Evolutionary conservation across 2,797 vertebrate genomes (phyloP), one percentile per base, ranked within the genome.

Genomic region (Margarornis squamiger): DNA sequence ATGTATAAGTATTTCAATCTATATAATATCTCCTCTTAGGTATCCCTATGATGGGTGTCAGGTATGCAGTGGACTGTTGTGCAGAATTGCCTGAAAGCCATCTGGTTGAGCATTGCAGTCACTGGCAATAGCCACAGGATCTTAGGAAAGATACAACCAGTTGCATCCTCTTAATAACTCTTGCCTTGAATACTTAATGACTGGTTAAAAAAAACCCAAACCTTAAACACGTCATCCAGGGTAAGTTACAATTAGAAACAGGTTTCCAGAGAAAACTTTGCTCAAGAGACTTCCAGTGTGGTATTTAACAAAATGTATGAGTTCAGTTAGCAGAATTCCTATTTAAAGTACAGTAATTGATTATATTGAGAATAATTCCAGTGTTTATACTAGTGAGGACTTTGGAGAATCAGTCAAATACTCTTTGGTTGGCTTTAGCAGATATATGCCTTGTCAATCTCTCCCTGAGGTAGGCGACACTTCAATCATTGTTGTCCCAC

Each of bases 21-120:
- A 2, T 52, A 16, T n/a, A 0, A 0, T 59, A 24, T 29, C 9
- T 12, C 5, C 2, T 7, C n/a, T 55, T 67, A 51, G 12, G 6
- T 68, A 43, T 6, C 8, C 10, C 16, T 39, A 3, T 24, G 18
- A 2, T 4, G 11, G 14, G 4, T 34, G 32, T 65, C 0, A 0
- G 67, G 34, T 41, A 46, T 1, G 4, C 8, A 10, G 62, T 22
- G 41, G 29, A 24, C 34, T 49, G 2, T 48, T 72, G 57, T 48
- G 62, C 27, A 65, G 58, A 72, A 72, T 0, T 77, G 30, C 65
- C 45, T 61, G 39, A 41, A 83, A 45, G 30, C 6, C 10, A 14
- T 54, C 23, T 1, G 3, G 20, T 46, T 85, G 63, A 61, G 45
- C 17, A 8, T 26, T 66, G 8, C 9, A 13, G 19, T 74, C 49